Conservation (phyloP, 2,888 invertebrate genomes). For the Drosophila antonietae region DNA sequence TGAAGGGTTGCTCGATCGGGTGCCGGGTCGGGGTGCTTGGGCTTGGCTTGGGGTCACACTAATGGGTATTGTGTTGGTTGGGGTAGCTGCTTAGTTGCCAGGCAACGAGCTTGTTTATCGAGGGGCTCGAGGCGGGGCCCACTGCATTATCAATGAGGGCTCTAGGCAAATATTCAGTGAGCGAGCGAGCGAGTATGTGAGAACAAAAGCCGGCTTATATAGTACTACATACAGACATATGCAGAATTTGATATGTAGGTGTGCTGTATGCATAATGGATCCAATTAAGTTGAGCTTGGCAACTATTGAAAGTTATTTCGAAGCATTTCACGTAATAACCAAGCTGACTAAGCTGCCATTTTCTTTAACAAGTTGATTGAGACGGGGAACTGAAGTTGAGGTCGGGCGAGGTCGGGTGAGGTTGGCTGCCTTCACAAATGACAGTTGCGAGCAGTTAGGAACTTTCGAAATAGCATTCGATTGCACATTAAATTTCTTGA, state of each 20-base stretch:
- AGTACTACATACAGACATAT: background rate
- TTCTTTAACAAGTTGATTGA: slow-evolving; percentile 52
- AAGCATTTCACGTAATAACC: slow-evolving; percentile 43
- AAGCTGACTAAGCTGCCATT: slow-evolving; percentile 33
- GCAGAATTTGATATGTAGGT: slow-evolving; percentile 10
- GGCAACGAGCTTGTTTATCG: slow-evolving; percentile 55
- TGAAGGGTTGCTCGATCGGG: slow-evolving; percentile 46
- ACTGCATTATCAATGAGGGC: slow-evolving; percentile 35
- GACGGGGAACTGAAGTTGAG: slow-evolving; percentile 2
- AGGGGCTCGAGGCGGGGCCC: background rate
- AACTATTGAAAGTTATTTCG: slow-evolving; percentile 51
- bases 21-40: background rate
- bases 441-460: slow-evolving; percentile 8
- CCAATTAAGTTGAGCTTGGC: slow-evolving; percentile 55
- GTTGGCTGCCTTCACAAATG: slow-evolving; percentile 8
- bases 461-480: slow-evolving; percentile 28
- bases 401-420: background rate
- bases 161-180: slow-evolving; percentile 28
- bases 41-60: slow-evolving; percentile 16
- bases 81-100: slow-evolving; percentile 56
- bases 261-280: slow-evolving; percentile 51
- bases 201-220: slow-evolving; percentile 4
- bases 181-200: slow-evolving; percentile 3
- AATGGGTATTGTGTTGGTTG: slow-evolving; percentile 34
- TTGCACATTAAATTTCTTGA: slow-evolving; percentile 23